These are phyloP conservation scores for Neuroterus valhalla DNA, from an alignment of 1,140 invertebrate genomes.

Conservation along the genomic window DNA sequence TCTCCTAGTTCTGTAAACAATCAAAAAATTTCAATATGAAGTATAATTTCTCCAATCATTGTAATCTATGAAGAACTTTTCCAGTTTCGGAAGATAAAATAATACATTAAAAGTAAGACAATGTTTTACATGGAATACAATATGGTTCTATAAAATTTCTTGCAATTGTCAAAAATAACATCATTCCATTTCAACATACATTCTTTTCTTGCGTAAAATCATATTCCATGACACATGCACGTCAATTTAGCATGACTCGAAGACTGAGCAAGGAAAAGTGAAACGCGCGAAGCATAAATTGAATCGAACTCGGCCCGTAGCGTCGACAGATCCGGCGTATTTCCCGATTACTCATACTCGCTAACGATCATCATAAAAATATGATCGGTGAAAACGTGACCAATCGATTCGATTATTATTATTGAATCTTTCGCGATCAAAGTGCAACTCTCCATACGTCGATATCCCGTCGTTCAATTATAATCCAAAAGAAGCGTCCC, in stretches of 20 bases:
- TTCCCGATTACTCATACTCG: not conserved
- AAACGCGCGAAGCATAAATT: not conserved
- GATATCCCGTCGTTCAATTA: constrained; percentile 51
- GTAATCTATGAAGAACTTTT: too few species aligned
- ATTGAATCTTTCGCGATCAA: constrained; percentile 30
- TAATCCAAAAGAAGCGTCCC: constrained; percentile 54
- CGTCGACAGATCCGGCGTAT: not conserved
- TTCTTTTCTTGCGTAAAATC: not conserved
- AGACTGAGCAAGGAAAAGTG: not conserved
- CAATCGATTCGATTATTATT: constrained; percentile 12
- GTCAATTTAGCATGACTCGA: not conserved
- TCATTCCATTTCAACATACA: not conserved
- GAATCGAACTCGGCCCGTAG: not conserved
- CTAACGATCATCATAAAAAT: constrained; percentile 15
- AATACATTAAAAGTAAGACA: too few species aligned
- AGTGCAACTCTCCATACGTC: not conserved
- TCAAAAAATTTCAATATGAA: too few species aligned
- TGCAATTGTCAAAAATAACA: too few species aligned
- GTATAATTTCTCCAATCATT: too few species aligned
- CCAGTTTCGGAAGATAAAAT: too few species aligned
- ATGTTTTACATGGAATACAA: too few species aligned
- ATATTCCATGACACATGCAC: not conserved
- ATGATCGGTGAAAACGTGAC: not conserved
- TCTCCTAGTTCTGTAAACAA: too few species aligned
- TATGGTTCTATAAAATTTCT: too few species aligned